Conservation (phyloP, 2,113 vertebrate genomes). For the Barnardius zonarius region DNA sequence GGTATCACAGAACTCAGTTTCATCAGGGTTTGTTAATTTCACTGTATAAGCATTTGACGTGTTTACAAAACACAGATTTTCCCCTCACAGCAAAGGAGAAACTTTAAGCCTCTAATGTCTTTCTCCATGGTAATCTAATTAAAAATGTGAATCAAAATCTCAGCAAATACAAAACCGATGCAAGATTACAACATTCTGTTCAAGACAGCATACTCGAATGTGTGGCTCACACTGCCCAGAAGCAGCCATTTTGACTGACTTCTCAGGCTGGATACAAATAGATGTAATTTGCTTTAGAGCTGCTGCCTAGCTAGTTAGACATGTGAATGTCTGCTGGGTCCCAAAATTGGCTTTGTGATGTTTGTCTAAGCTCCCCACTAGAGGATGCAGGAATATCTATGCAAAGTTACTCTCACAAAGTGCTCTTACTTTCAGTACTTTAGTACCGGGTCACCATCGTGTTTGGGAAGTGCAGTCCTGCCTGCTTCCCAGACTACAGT, state of each 20-base stretch:
- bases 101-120: background rate
- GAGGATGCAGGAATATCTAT: background rate
- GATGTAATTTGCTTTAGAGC: background rate
- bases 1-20: background rate
- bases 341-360: background rate
- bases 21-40: background rate
- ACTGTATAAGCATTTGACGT: background rate
- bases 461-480: background rate
- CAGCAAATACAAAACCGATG: background rate
- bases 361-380: background rate
- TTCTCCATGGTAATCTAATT: background rate
- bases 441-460: fast-evolving
- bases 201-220: background rate
- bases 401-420: background rate
- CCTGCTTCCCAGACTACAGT: background rate
- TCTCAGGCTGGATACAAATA: background rate
- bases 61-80: background rate
- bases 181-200: background rate
- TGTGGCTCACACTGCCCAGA: background rate
- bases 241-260: background rate
- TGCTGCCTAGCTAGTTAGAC: background rate
- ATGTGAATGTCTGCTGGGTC: background rate
- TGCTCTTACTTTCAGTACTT: background rate
- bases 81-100: background rate
- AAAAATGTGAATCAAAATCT: background rate